Evolutionary conservation across 2,888 invertebrate species (phyloP).

Genomic region (Aspidiotus rigidus): DNA sequence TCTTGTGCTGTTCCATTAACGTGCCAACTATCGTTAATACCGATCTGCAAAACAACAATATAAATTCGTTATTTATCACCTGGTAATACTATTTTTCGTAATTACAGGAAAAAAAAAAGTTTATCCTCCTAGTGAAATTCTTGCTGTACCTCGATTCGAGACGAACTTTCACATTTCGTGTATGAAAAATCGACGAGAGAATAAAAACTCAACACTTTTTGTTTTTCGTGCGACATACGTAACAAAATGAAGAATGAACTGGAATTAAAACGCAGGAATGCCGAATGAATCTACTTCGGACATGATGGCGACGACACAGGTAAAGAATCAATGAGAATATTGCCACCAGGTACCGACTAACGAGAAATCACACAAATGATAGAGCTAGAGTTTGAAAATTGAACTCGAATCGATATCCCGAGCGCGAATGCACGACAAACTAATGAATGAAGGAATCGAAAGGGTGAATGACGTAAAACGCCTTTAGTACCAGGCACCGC

Average conservation of each 20-base stretch:
- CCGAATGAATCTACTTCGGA: background rate
- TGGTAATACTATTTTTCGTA: no score
- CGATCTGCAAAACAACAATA: conserved; percentile 12
- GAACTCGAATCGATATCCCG: conserved; percentile 6
- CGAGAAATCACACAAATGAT: background rate
- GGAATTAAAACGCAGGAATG: background rate
- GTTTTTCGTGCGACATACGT: conserved; percentile 6
- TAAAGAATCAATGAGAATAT: background rate
- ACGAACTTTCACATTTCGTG: background rate
- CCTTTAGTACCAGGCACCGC: conserved; percentile 21
- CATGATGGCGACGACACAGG: background rate
- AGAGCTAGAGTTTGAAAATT: conserved; percentile 1
- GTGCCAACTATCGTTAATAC: conserved; percentile 27
- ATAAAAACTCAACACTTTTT: conserved; percentile 22
- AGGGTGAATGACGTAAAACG: conserved; percentile 21
- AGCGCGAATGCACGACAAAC: background rate
- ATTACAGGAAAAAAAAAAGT: background rate
- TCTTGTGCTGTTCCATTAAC: conserved; percentile 18
- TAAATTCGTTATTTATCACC: no score
- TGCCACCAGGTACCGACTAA: background rate
- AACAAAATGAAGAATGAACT: background rate
- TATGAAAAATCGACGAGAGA: conserved; percentile 24
- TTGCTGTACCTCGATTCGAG: conserved; percentile 10
- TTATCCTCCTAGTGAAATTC: background rate
- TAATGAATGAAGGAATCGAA: conserved; percentile 9